These are phyloP conservation scores for Schizothorax lantsangensis DNA, from an alignment of 2,797 vertebrate species.

Conservation along the genomic window DNA sequence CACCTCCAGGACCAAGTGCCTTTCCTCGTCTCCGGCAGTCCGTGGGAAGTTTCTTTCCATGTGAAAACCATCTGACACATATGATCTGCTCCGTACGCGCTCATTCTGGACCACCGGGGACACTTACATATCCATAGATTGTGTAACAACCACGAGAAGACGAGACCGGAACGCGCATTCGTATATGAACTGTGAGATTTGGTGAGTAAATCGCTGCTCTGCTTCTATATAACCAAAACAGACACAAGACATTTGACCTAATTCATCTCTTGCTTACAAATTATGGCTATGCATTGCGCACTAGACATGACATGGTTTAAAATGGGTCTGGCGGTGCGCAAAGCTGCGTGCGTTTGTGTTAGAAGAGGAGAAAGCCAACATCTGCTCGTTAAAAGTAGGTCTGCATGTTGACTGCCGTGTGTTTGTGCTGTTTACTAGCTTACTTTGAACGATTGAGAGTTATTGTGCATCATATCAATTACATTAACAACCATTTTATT, in stretches of 20 bases:
- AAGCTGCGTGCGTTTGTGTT: not conserved
- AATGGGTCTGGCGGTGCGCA: constrained; percentile 8
- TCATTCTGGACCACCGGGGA: constrained; percentile 8
- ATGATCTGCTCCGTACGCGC: constrained; percentile 33
- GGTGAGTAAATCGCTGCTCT: constrained; percentile 43
- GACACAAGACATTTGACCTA: constrained; percentile 27
- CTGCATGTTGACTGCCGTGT: not conserved
- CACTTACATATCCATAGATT: constrained; percentile 28
- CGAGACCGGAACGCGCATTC: not conserved
- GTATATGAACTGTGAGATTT: not conserved
- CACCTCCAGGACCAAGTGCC: constrained; percentile 35
- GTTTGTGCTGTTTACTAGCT: constrained; percentile 17
- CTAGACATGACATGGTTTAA: constrained; percentile 30
- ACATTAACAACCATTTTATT: not conserved
- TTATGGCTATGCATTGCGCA: constrained; percentile 25
- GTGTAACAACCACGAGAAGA: not conserved
- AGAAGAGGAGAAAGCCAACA: constrained; percentile 18
- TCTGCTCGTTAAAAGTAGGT: constrained; percentile 51
- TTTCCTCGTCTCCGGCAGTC: constrained; percentile 33
- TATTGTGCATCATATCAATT: constrained; percentile 1
- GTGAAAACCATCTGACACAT: constrained; percentile 36
- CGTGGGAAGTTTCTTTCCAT: constrained; percentile 56
- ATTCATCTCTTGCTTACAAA: constrained; percentile 34
- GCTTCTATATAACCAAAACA: constrained; percentile 1
- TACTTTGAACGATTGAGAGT: constrained; percentile 4